A percentile compares a stretch with the other conserved stretches of the same genome.
phyloP scores from a whole-genome alignment of 2,797 vertebrate species.

The Oophaga sylvatica region DNA sequence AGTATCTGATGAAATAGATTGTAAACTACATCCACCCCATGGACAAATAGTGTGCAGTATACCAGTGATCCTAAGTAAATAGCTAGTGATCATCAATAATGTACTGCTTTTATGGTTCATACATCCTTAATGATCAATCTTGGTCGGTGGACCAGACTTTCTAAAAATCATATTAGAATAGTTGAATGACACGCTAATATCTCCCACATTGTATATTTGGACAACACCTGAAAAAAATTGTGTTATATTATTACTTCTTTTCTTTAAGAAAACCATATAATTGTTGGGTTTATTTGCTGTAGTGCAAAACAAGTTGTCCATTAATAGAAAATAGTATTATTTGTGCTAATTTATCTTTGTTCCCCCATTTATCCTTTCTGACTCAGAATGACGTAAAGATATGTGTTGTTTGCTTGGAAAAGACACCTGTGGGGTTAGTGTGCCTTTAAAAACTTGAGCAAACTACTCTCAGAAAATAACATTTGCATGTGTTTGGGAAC shows the following conservation, averaged over 20 bases:
- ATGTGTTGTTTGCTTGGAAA: slow-evolving; percentile 17
- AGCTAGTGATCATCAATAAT: not conserved
- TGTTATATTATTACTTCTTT: not conserved
- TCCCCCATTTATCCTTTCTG: not conserved
- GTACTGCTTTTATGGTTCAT: not conserved
- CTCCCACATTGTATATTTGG: not conserved
- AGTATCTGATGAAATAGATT: not conserved
- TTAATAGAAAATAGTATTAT: slow-evolving; percentile 12
- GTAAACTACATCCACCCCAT: not conserved
- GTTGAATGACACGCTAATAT: not conserved
- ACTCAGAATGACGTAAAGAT: slow-evolving; percentile 16
- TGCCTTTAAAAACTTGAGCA: slow-evolving; percentile 17
- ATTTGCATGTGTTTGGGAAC: slow-evolving; percentile 33
- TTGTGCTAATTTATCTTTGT: slow-evolving; percentile 22
- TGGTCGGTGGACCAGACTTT: not conserved
- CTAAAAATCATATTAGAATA: not conserved
- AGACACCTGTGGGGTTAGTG: slow-evolving; percentile 49
- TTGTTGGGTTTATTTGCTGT: not conserved
- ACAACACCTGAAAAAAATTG: not conserved
- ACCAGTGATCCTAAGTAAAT: not conserved
- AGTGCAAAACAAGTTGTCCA: not conserved
- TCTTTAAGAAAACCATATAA: not conserved
- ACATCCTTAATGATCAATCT: not conserved
- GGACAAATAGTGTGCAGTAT: no score
- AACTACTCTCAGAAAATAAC: slow-evolving; percentile 18